A percentile compares a stretch with the other conserved stretches of the same genome.
phyloP scores from a whole-genome alignment of 2,113 vertebrate species.

The Myocastor coypus region DNA sequence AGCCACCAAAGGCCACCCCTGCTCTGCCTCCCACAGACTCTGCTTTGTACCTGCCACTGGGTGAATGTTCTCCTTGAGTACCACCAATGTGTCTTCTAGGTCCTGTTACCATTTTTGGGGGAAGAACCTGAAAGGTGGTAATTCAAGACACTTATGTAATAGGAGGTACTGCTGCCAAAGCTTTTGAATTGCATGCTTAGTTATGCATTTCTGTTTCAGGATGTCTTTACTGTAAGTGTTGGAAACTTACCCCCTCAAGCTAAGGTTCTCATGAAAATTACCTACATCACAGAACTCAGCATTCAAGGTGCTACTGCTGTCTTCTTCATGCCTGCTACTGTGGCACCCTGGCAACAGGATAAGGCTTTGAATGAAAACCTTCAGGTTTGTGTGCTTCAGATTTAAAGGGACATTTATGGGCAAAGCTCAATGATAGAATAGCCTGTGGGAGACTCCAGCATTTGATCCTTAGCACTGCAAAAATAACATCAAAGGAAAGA shows the following conservation, averaged over 20 bases:
- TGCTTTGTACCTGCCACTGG: too few species aligned
- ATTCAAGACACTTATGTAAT: background rate
- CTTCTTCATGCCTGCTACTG: conserved; percentile 90
- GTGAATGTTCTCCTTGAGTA: background rate
- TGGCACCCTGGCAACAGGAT: conserved; percentile 92
- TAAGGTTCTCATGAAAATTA: conserved; percentile 93
- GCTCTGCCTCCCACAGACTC: background rate
- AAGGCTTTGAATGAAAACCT: conserved; percentile 91
- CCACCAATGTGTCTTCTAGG: background rate
- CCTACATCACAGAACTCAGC: conserved; percentile 91
- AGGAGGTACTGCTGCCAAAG: background rate
- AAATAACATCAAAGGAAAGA: background rate
- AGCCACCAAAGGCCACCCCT: background rate
- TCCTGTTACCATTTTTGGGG: background rate
- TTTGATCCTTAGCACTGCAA: background rate
- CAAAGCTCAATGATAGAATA: background rate
- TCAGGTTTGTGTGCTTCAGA: conserved; percentile 85
- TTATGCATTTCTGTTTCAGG: conserved; percentile 83
- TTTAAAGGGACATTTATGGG: conserved; percentile 31
- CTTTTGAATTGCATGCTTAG: conserved; percentile 25
- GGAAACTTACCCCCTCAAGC: conserved; percentile 91
- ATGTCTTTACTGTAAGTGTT: conserved; percentile 93
- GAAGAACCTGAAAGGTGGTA: background rate
- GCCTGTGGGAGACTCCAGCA: background rate
- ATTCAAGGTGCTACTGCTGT: conserved; percentile 78